Base-by-base conservation (phyloP, 2,888 invertebrate species). In the Alviniconcha strummeri region DNA sequence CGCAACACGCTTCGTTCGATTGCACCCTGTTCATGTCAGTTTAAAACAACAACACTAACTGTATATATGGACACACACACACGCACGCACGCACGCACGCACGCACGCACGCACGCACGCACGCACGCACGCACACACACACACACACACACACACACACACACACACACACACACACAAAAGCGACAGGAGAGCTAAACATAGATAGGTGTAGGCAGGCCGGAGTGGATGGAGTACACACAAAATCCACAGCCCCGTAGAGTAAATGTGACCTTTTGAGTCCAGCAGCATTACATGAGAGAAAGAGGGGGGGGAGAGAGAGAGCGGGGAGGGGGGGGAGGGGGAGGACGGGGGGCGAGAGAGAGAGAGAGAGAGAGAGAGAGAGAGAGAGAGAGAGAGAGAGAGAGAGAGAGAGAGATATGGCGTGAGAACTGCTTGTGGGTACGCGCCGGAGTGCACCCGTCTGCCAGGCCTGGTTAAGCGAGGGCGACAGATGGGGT, bases 101-200 rank as follows among this genome's bases (percentile, higher is more conserved):
- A 75, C 75, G 55, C 75, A 8, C 55, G 55, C 55, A 2, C 75
- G 55, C 75, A 75, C 75, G 13, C 75, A 75, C 75, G 55, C 54
- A 75, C 54, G 55, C 54, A 5, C 57, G 4, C 71, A 55, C 57
- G 72, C 19, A 7, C 57, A 72, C 74, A 71, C 71, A 81, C 81
- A 81, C 56, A 56, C 74, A 81, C 71, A 81, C 71, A 81, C 56
- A 81, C 81, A 81, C 17, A 80, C 17, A 36, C 67, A 60, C 11
- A 57, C 78, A 9, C 1, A 17, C 36, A 52, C 72, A 52, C 1
- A 72, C 9, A 72, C 36, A 72, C 36, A 72, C 36, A 80, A 36
- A 36, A 36, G 1, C 36, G 15, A 64, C 64, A 13, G 9, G 64
- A 64, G 15, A 64, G 15, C 15, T 64, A 64, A 13, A 13, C 9